These are phyloP conservation scores for Augiades crinisus DNA, from an alignment of 2,888 invertebrate species.

Conservation along the genomic window DNA sequence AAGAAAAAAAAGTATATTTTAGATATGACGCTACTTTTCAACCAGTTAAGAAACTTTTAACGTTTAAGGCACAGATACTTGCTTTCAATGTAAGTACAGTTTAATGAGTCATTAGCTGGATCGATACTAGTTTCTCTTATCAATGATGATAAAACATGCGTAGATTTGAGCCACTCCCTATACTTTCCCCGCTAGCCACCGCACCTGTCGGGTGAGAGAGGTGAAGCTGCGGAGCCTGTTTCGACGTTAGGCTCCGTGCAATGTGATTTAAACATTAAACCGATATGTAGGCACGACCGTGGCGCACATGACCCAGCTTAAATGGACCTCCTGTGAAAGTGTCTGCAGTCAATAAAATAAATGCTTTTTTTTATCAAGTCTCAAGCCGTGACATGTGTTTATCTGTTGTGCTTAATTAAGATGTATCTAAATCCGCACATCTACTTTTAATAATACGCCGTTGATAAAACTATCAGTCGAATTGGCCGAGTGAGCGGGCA, in stretches of 20 bases:
- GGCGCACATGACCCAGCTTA: conserved; percentile 52
- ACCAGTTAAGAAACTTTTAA: neutral
- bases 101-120: conserved; percentile 58
- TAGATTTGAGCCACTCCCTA: conserved; percentile 67
- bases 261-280: conserved; percentile 47
- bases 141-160: conserved; percentile 75
- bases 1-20: no score
- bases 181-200: conserved; percentile 64
- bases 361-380: no score
- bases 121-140: conserved; percentile 73
- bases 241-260: conserved; percentile 45
- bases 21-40: no score
- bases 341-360: conserved; percentile 35
- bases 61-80: conserved; percentile 28
- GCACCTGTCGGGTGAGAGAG: conserved; percentile 52
- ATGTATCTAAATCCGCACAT: no score
- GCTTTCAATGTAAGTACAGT: conserved; percentile 41
- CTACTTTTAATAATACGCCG: no score
- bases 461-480: conserved; percentile 24
- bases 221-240: conserved; percentile 56
- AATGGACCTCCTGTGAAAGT: conserved; percentile 52
- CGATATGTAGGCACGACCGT: conserved; percentile 7
- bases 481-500: conserved; percentile 12
- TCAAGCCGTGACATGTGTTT: no score
- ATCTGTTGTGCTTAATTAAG: no score